Evolutionary conservation across 2,113 vertebrate species (phyloP), one percentile per base, ranked within the genome.

Genomic region (Mustelus asterias): DNA sequence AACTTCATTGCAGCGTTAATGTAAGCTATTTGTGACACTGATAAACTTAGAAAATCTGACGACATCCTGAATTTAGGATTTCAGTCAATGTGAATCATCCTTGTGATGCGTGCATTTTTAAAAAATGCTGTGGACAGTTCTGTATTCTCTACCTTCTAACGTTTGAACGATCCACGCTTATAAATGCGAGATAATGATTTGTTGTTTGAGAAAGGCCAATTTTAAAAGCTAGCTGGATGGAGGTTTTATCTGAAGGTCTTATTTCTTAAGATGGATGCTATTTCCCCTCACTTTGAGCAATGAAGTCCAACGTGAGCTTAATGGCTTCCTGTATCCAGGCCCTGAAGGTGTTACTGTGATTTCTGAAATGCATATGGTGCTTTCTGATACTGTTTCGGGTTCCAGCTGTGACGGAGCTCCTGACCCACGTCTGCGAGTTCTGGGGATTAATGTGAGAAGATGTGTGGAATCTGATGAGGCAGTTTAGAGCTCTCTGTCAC

Each of bases 391-490:
- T 37, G 89, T 65, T 65, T 65, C 18, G 60, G 60, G 58, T 44
- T 65, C 89, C 89, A 93, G 20, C 89, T 93, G 89, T 93, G 89
- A 93, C 37, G 60, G 60, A 93, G 63, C 89, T 37, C 33, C n/a
- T 33, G 1, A 22, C 63, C 60, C 58, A 65, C 63, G 60, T 63
- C 89, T 63, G 60, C 89, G 65, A 60, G 14, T 65, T 92, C n/a
- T 41, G 60, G 37, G 33, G 60, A 93, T 93, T 65, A 65, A 93
- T 41, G 60, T 18, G 9, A 63, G 58, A 63, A 37, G 60, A 93
- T 93, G 89, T 65, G 13, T 93, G 18, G 89, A 93, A 93, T 93
- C 54, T 93, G 89, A 93, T 93, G 89, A 93, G 63, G 60, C 89
- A 93, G 89, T 93, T 63, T 37, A 93, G 60, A 93, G n/a, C n/a